Conservation (phyloP, 2,888 invertebrate species). For the Lithophane semibrunnea region DNA sequence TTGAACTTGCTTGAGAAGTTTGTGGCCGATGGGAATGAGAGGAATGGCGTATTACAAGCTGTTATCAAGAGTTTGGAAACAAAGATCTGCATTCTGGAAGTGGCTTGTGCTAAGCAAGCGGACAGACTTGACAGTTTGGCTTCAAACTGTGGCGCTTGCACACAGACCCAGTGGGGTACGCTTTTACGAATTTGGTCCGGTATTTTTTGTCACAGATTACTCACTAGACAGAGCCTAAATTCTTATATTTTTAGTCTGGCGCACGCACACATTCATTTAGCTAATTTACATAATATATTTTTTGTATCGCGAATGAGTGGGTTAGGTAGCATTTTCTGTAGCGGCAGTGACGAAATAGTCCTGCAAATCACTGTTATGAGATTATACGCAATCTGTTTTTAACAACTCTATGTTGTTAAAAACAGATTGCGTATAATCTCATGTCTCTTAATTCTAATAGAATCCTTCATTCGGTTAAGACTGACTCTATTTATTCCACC, state of each 20-base stretch:
- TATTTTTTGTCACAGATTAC: slow-evolving; percentile 40
- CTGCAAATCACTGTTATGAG: neutral
- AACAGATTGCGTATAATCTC: neutral
- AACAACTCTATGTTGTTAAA: too few species aligned
- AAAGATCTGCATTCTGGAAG: slow-evolving; percentile 75
- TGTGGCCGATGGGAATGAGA: slow-evolving; percentile 75
- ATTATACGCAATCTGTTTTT: too few species aligned
- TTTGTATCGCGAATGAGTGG: neutral
- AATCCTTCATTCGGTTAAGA: neutral
- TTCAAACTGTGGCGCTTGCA: slow-evolving; percentile 70
- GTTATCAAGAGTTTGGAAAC: slow-evolving; percentile 73
- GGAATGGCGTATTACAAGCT: slow-evolving; percentile 73
- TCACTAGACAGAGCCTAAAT: slow-evolving; percentile 3
- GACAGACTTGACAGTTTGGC: slow-evolving; percentile 70
- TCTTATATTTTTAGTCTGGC: neutral
- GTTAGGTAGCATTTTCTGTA: neutral
- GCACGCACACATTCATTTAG: neutral
- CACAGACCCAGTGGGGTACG: slow-evolving; percentile 76
- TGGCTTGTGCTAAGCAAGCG: slow-evolving; percentile 73
- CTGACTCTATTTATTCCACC: neutral
- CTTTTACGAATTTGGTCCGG: slow-evolving; percentile 35
- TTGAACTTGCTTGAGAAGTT: slow-evolving; percentile 74
- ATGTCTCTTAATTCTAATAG: neutral
- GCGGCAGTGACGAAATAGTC: neutral
- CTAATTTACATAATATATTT: neutral